Evolutionary conservation across 2,113 vertebrate genomes (phyloP), one percentile per base, ranked within the genome.

Genomic region (Cyprinodon brontotheroides): DNA sequence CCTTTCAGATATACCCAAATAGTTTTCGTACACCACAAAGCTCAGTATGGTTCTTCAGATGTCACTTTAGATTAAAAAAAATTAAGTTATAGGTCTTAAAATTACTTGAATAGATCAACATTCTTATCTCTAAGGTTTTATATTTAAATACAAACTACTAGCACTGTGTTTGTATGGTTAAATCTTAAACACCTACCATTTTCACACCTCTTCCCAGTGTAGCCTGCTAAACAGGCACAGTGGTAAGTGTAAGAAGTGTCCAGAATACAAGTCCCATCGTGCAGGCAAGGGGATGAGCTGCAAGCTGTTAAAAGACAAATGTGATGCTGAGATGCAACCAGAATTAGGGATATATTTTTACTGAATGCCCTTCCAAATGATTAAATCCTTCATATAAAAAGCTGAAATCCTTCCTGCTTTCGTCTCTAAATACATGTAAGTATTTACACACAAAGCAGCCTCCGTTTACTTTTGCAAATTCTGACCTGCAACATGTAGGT

Each of bases 221-320:
- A 99, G 69, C 98, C 98, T 81, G 95, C 96, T 85, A 99, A 90
- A 84, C 98, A 99, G 72, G 96, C 96, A 68, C 98, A 99, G 62
- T 89, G 95, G 90, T 95, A 98, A 60, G 93, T 92, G 70, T 93
- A 86, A 0, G 91, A 93, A 61, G 91, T 93, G 80, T 96, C 96
- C 57, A 96, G 88, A 80, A 98, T 78, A 72, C 98, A 99, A 0
- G 97, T 98, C 78, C 97, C 96, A 45, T 99, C 98, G 1, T 99
- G 96, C 65, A 96, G 92, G 89, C 98, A 99, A 0, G 97, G 98
- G 64, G 96, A 97, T 1, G 97, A 97, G 83, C 95, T 97, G 83
- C 98, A 99, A 0, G 95, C 98, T 99, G 85, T 64, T 70, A 73
- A 78, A 57, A 86, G 15, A 92, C 17, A 78, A 57, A 40, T 36